A percentile compares a stretch with the other conserved stretches of the same genome.
Evolutionary conservation across 2,888 invertebrate species (phyloP).

Genomic region (Eilema sororculum): DNA sequence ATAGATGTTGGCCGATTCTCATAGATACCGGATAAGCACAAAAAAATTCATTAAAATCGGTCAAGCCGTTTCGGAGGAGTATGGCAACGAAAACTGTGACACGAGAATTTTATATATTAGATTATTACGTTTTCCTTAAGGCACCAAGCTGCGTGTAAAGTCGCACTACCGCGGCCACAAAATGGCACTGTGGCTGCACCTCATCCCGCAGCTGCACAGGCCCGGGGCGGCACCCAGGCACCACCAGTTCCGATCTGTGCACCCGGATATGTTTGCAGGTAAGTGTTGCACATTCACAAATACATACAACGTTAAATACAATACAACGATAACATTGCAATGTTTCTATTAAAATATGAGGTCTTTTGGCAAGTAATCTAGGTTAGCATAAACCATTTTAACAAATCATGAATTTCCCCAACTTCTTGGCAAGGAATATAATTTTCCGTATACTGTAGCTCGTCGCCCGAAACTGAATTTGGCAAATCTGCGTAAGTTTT

Average conservation of each 20-base stretch:
- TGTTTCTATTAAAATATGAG: not conserved
- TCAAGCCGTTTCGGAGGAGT: too few relatives aligned
- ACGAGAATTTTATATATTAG: too few relatives aligned
- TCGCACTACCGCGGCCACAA: constrained; percentile 96
- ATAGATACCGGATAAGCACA: too few relatives aligned
- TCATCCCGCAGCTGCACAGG: constrained; percentile 94
- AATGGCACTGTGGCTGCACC: constrained; percentile 95
- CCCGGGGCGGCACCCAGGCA: constrained; percentile 90
- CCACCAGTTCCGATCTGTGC: constrained; percentile 90
- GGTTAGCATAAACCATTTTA: constrained; percentile 8
- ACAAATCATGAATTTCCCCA: constrained; percentile 1
- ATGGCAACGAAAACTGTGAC: too few relatives aligned
- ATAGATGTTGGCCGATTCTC: too few relatives aligned
- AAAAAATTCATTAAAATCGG: too few relatives aligned
- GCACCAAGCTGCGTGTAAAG: constrained; percentile 90
- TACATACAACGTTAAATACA: not conserved
- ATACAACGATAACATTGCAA: not conserved
- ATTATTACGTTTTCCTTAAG: too few relatives aligned
- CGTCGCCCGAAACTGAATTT: constrained; percentile 23
- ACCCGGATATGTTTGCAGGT: constrained; percentile 93
- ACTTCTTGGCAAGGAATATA: constrained; percentile 23
- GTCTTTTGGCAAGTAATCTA: constrained; percentile 18
- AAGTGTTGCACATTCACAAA: not conserved
- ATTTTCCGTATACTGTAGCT: constrained; percentile 15
- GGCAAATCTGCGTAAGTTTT: constrained; percentile 26